Evolutionary conservation across 2,113 vertebrate genomes (phyloP).

Genomic region (Clarias batrachus): DNA sequence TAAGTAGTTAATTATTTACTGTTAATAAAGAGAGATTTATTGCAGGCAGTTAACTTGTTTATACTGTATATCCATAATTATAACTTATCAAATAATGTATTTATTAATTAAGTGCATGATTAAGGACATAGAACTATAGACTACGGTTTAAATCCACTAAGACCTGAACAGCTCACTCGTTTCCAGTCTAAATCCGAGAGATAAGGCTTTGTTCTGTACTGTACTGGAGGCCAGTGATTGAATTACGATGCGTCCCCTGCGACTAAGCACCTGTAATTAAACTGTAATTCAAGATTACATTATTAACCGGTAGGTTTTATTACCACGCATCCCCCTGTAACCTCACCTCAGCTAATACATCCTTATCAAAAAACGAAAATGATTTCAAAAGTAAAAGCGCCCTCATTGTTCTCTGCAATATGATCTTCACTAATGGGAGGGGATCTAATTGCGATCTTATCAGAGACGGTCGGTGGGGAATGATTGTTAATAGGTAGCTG

Average conservation of each 20-base stretch:
- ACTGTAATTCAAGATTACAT: slow-evolving; percentile 77
- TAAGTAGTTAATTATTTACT: background rate
- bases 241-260: slow-evolving; percentile 72
- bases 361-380: slow-evolving; percentile 81
- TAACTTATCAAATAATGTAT: background rate
- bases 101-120: background rate
- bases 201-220: slow-evolving; percentile 66
- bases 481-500: slow-evolving; percentile 13
- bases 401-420: slow-evolving; percentile 59
- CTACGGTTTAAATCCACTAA: slow-evolving; percentile 66
- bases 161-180: slow-evolving; percentile 63
- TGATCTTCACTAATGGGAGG: slow-evolving; percentile 47
- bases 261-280: slow-evolving; percentile 76
- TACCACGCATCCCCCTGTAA: slow-evolving; percentile 72
- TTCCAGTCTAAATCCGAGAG: slow-evolving; percentile 65
- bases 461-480: background rate
- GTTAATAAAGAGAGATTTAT: background rate
- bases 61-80: background rate
- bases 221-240: slow-evolving; percentile 73
- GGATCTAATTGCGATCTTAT: slow-evolving; percentile 55
- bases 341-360: slow-evolving; percentile 82
- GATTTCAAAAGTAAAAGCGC: slow-evolving; percentile 60
- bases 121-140: slow-evolving; percentile 6
- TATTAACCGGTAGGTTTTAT: slow-evolving; percentile 73
- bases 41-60: background rate